Evolutionary conservation across 2,113 vertebrate species (phyloP).

Genomic region (Cacatua alba): DNA sequence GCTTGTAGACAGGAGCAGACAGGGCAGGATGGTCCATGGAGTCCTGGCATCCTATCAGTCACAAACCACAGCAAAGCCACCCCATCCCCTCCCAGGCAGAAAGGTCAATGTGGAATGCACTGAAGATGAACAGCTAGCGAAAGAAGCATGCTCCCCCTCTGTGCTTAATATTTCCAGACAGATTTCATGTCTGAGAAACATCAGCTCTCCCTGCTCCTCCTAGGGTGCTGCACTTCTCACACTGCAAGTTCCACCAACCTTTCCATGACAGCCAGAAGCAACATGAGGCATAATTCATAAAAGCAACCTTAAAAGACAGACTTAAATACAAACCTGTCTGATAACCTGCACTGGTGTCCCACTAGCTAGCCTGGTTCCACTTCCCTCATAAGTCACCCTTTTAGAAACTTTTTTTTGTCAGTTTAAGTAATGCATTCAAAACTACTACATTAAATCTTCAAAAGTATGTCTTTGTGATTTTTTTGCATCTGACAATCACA

Average conservation of each 20-base stretch:
- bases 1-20: not conserved
- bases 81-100: not conserved
- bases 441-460: not conserved
- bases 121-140: not conserved
- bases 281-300: not conserved
- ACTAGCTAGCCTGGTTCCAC: not conserved
- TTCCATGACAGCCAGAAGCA: not conserved
- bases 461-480: not conserved
- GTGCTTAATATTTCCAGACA: conserved; percentile 32
- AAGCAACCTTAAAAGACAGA: not conserved
- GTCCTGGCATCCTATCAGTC: conserved; percentile 22
- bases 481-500: not conserved
- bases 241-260: not conserved
- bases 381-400: not conserved
- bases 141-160: not conserved
- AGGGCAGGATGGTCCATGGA: conserved; percentile 10
- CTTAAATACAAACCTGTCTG: not conserved
- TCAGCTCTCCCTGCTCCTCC: not conserved
- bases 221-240: not conserved
- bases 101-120: not conserved
- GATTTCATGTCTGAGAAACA: conserved; percentile 1
- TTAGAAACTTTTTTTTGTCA: not conserved
- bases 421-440: not conserved
- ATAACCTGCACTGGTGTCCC: not conserved
- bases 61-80: conserved; percentile 42